Base-by-base conservation (phyloP, 2,888 invertebrate species). In the Oligia latruncula region DNA sequence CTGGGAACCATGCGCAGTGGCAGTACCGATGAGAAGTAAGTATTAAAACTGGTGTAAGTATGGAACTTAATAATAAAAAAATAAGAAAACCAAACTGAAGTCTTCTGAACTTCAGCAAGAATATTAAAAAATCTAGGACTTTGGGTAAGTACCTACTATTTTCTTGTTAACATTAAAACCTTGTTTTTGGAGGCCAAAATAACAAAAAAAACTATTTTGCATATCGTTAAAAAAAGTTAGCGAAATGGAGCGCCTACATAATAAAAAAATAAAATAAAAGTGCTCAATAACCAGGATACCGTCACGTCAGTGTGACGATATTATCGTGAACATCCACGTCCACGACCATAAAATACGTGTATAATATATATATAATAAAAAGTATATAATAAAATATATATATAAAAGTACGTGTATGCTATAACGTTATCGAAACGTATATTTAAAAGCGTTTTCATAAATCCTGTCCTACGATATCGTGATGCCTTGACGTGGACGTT, bases 1-100 rank as follows among this genome's bases (percentile, higher is more conserved):
- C 29, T n/a, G 29, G 8, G 13, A 40, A 40, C 17, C 17, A 17
- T 29, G 17, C 23, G 60, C 29, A 20, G 11, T 8, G 2, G 15
- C 62, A 11, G 49, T 35, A n/a, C 2, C 4, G 11, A 23, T 66
- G 6, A 43, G 1, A 4, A 49, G 58, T 65, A 82, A 74, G 65
- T 82, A 80, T 65, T 35, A 49, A 20, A 46, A 73, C 43, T 58
- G 40, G 9, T 13, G 17, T 80, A 52, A 66, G 40, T 66, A 75
- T 43, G n/a, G n/a, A 46, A n/a, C 2, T 8, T 23, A 29, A 6
- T 3, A 52, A 2, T 6, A n/a, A 23, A 23, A 35, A 23, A 13
- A 15, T 0, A 58, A 55, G 5, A n/a, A 40, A 40, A 71, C n/a
- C 17, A 40, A n/a, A 40, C n/a, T 23, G 35, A 60, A 9, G n/a